These are phyloP conservation scores for Papilio xuthus DNA, from an alignment of 1,140 invertebrate species.

Conservation along the genomic window DNA sequence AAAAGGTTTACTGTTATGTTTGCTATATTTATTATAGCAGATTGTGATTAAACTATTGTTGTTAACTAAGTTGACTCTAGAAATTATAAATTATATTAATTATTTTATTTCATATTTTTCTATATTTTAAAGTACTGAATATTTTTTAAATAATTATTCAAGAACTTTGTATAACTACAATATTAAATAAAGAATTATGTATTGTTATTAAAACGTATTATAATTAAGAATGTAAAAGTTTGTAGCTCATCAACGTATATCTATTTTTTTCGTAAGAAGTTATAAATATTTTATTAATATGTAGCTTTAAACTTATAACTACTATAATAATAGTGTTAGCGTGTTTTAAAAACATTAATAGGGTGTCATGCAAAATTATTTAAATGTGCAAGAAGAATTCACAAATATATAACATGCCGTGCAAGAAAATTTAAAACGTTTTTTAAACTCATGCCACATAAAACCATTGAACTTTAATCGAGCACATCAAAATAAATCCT, in stretches of 20 bases:
- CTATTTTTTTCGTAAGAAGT: background rate
- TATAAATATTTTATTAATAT: background rate
- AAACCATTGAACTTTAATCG: conserved; percentile 49
- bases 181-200: too few species aligned
- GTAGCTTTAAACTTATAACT: background rate
- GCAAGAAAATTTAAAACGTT: conserved; percentile 62
- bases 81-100: too few species aligned
- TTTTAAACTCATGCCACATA: conserved; percentile 69
- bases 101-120: too few species aligned
- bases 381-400: conserved; percentile 6
- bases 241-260: too few species aligned
- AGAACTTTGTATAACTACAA: too few species aligned
- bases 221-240: too few species aligned
- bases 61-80: too few species aligned
- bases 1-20: background rate
- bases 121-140: too few species aligned
- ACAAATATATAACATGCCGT: conserved; percentile 21
- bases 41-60: background rate
- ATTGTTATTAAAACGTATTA: too few species aligned
- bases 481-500: conserved; percentile 59
- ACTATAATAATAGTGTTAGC: background rate
- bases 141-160: too few species aligned
- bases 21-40: background rate
- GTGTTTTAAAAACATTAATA: background rate
- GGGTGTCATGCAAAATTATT: conserved; percentile 16